These are phyloP conservation scores for Pseudococcus longispinus DNA, from an alignment of 2,888 invertebrate genomes.

Conservation along the genomic window DNA sequence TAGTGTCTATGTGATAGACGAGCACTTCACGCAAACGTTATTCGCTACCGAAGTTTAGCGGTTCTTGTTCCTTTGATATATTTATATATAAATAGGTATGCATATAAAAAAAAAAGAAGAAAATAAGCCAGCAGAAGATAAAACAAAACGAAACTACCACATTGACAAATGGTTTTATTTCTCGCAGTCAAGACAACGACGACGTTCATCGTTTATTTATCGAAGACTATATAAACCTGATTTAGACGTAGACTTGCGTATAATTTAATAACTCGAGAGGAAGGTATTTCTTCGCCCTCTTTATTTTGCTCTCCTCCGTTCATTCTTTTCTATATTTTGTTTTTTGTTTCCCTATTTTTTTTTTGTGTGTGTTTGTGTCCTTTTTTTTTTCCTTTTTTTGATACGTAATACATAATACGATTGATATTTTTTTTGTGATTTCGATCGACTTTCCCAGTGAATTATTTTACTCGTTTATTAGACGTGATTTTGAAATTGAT, in stretches of 20 bases:
- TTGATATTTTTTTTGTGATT: neutral
- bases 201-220: slow-evolving; percentile 20
- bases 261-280: neutral
- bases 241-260: slow-evolving; percentile 7
- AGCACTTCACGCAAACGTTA: slow-evolving; percentile 68
- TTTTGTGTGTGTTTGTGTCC: neutral
- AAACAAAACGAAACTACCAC: slow-evolving; percentile 36
- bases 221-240: slow-evolving; percentile 25
- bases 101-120: neutral
- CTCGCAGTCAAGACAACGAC: neutral
- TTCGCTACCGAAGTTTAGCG: slow-evolving; percentile 80
- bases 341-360: neutral
- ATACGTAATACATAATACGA: neutral
- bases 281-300: neutral
- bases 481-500: slow-evolving; percentile 39
- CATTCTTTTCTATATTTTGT: neutral
- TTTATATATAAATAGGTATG: slow-evolving; percentile 7
- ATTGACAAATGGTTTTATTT: slow-evolving; percentile 44
- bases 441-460: slow-evolving; percentile 22
- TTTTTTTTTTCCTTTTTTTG: neutral
- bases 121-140: neutral
- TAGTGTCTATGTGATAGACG: slow-evolving; percentile 77
- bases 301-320: slow-evolving; percentile 1
- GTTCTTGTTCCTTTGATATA: slow-evolving; percentile 46
- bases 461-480: slow-evolving; percentile 42